A percentile compares a stretch with the other conserved stretches of the same genome.
Conservation (phyloP, 2,113 vertebrate genomes). For the Neomonachus schauinslandi region DNA sequence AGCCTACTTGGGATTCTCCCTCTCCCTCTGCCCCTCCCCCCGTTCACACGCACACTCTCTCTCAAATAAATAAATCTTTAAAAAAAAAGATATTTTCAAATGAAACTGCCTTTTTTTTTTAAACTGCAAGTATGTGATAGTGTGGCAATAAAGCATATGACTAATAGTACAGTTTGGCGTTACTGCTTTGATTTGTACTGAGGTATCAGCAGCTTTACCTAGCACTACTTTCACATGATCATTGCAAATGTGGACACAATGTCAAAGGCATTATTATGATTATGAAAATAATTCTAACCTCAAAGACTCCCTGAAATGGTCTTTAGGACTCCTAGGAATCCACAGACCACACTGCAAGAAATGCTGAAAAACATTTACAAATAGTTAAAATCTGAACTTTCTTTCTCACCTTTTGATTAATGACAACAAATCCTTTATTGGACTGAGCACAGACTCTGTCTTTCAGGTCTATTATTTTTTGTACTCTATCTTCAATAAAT, state of each 20-base stretch:
- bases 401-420: conserved; percentile 97
- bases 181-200: background rate
- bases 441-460: conserved; percentile 90
- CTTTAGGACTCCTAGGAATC: background rate
- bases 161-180: background rate
- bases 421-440: conserved; percentile 94
- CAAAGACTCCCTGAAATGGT: background rate
- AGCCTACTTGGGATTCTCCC: background rate
- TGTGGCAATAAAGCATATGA: background rate
- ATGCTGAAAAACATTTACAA: background rate
- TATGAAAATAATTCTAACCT: conserved; percentile 42
- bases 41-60: background rate
- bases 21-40: background rate
- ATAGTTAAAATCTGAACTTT: conserved; percentile 49
- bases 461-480: conserved; percentile 96
- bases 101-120: background rate
- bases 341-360: conserved; percentile 16
- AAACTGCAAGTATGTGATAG: background rate
- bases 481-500: conserved; percentile 96
- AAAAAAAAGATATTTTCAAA: background rate
- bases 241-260: background rate
- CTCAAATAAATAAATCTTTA: background rate
- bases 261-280: background rate
- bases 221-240: background rate
- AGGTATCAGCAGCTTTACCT: background rate